A percentile compares a stretch with the other conserved stretches of the same genome.
These are phyloP conservation scores for Zaprionus tsacasi DNA, from an alignment of 1,140 invertebrate genomes.

Conservation along the genomic window DNA sequence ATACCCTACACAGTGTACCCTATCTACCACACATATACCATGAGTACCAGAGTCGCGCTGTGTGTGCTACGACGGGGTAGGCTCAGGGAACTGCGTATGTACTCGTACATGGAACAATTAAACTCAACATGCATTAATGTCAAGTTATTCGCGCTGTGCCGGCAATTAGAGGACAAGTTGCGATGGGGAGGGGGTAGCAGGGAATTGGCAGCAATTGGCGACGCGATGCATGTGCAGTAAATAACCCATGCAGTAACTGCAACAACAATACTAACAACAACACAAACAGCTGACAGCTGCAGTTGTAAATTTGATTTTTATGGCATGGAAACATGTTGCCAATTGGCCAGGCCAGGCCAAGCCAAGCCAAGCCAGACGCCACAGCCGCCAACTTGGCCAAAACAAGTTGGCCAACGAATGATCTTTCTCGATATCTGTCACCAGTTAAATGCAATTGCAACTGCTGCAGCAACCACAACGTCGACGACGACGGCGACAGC, in stretches of 20 bases:
- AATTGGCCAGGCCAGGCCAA: slow-evolving; percentile 46
- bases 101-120: slow-evolving; percentile 70
- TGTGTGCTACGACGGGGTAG: slow-evolving; percentile 50
- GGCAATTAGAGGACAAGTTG: slow-evolving; percentile 63
- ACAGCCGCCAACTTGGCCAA: slow-evolving; percentile 37
- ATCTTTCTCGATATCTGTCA: slow-evolving; percentile 69
- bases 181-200: slow-evolving; percentile 19
- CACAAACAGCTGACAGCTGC: slow-evolving; percentile 64
- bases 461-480: slow-evolving; percentile 5
- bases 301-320: slow-evolving; percentile 81
- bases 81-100: slow-evolving; percentile 69
- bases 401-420: slow-evolving; percentile 48
- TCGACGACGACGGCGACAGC: neutral
- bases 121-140: slow-evolving; percentile 81
- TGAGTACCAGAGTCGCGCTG: slow-evolving; percentile 20
- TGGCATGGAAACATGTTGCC: slow-evolving; percentile 71
- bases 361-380: neutral
- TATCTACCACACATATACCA: neutral
- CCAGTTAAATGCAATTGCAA: slow-evolving; percentile 43
- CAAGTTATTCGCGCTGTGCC: slow-evolving; percentile 76
- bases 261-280: slow-evolving; percentile 33
- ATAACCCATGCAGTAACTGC: slow-evolving; percentile 45
- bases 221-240: slow-evolving; percentile 62
- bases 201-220: neutral
- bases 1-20: slow-evolving; percentile 13